Conservation (phyloP, 2,797 vertebrate genomes). For the Ceyx erithaca region DNA sequence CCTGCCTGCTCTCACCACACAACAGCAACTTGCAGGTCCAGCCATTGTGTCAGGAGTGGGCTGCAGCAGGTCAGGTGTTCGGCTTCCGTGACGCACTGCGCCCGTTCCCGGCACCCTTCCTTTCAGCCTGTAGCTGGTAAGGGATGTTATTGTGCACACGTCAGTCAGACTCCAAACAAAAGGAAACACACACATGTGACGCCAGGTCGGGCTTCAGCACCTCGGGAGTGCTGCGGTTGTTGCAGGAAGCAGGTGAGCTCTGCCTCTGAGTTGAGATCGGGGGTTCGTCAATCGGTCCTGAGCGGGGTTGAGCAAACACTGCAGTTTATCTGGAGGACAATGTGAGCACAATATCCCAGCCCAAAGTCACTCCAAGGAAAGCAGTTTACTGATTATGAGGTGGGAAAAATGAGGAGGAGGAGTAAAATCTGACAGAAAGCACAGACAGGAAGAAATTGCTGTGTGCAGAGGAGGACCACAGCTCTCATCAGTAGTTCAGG, state of each 20-base stretch:
- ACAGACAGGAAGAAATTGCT: neutral
- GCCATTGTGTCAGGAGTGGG: fast-evolving
- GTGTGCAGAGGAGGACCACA: neutral
- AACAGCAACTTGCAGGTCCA: neutral
- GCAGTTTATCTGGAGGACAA: neutral
- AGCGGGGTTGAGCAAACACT: neutral
- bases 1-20: neutral
- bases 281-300: neutral
- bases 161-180: neutral
- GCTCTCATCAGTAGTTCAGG: neutral
- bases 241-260: fast-evolving
- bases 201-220: neutral
- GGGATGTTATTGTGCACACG: neutral
- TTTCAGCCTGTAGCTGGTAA: neutral
- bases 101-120: neutral
- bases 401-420: neutral
- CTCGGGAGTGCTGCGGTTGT: neutral
- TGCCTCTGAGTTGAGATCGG: neutral
- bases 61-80: fast-evolving
- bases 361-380: neutral
- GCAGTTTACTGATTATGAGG: neutral
- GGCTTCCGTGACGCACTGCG: fast-evolving
- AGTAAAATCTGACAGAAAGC: neutral
- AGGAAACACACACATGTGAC: fast-evolving
- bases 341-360: neutral